These are phyloP conservation scores for Mola mola DNA, from an alignment of 2,113 vertebrate genomes.

Conservation along the genomic window DNA sequence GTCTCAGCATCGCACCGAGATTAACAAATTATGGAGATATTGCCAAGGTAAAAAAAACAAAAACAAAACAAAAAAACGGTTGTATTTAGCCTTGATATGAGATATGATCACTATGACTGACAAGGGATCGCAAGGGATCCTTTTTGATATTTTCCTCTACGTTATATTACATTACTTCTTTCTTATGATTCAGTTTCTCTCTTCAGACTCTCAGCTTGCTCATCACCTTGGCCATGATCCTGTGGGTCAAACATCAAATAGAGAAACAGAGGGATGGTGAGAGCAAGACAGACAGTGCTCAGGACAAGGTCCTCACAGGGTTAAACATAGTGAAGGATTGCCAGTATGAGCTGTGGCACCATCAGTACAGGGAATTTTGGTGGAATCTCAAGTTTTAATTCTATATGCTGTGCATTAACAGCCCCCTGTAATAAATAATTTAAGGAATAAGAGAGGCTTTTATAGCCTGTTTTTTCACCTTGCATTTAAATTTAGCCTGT, in stretches of 20 bases:
- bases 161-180: slow-evolving; percentile 63
- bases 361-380: slow-evolving; percentile 68
- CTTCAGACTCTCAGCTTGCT: slow-evolving; percentile 26
- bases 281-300: no score
- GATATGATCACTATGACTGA: no score
- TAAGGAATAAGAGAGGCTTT: slow-evolving; percentile 42
- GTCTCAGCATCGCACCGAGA: no score
- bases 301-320: slow-evolving; percentile 51
- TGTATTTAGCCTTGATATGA: no score
- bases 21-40: no score
- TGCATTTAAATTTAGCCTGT: slow-evolving; percentile 77
- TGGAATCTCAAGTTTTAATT: slow-evolving; percentile 64
- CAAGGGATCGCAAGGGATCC: not conserved
- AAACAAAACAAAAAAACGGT: no score
- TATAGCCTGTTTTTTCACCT: slow-evolving; percentile 40
- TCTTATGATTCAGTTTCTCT: not conserved
- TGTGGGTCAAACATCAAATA: slow-evolving; percentile 58
- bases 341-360: slow-evolving; percentile 73
- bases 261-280: slow-evolving; percentile 7
- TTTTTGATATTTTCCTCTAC: not conserved
- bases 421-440: slow-evolving; percentile 69
- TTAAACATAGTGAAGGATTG: slow-evolving; percentile 65
- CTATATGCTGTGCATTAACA: slow-evolving; percentile 63
- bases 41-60: no score
- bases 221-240: slow-evolving; percentile 68